phyloP scores from a whole-genome alignment of 2,113 vertebrate genomes.

The Cyanoramphus novaezelandiae region DNA sequence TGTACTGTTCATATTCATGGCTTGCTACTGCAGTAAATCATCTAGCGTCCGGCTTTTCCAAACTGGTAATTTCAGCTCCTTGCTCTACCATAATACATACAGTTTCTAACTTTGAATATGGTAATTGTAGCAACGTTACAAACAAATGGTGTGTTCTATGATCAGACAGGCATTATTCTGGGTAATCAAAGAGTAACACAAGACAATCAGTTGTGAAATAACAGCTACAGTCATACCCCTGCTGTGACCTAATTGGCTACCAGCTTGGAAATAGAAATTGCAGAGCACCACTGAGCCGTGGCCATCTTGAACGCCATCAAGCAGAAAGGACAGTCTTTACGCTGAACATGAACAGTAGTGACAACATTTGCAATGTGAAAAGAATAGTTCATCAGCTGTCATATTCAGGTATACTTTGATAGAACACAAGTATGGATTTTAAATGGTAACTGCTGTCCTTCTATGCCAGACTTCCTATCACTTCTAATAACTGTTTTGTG shows the following conservation, averaged over 20 bases:
- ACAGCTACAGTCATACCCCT: not conserved
- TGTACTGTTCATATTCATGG: not conserved
- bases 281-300: not conserved
- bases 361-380: not conserved
- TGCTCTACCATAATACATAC: accelerated
- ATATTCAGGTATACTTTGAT: not conserved
- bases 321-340: not conserved
- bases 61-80: not conserved
- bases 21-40: not conserved
- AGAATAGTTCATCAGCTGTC: not conserved
- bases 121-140: not conserved
- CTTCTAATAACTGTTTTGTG: not conserved
- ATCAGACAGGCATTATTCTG: not conserved
- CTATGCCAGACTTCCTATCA: not conserved
- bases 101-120: not conserved
- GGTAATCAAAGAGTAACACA: not conserved
- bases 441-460: not conserved
- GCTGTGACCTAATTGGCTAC: not conserved
- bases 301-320: not conserved
- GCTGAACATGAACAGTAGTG: not conserved
- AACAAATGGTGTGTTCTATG: not conserved
- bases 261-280: not conserved
- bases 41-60: not conserved
- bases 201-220: not conserved
- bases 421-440: not conserved